These are phyloP conservation scores for Pollenia labialis DNA, from an alignment of 2,888 invertebrate genomes.

Conservation along the genomic window DNA sequence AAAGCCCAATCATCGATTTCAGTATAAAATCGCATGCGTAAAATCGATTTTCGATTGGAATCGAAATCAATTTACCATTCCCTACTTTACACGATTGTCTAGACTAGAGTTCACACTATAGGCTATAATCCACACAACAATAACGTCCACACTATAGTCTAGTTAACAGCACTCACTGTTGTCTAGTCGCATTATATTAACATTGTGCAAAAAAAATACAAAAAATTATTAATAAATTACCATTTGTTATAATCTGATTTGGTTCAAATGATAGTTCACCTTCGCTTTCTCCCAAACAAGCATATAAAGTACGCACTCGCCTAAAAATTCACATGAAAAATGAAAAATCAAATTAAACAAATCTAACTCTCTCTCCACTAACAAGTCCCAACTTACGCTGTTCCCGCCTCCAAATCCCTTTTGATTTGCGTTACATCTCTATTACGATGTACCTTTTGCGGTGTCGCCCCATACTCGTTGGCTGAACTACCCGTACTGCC, in stretches of 20 bases:
- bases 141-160: too few relatives aligned
- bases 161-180: too few relatives aligned
- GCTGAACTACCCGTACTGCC: slow-evolving; percentile 75
- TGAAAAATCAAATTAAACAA: slow-evolving; percentile 6
- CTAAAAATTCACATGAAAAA: slow-evolving; percentile 83
- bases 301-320: slow-evolving; percentile 96
- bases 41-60: too few relatives aligned
- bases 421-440: slow-evolving; percentile 84
- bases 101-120: too few relatives aligned
- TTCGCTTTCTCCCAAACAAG: slow-evolving; percentile 97
- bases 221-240: slow-evolving; percentile 85
- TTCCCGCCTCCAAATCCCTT: slow-evolving; percentile 82
- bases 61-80: too few relatives aligned
- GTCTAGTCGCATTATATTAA: too few relatives aligned
- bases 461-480: slow-evolving; percentile 76
- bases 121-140: too few relatives aligned
- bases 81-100: too few relatives aligned
- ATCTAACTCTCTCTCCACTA: neutral
- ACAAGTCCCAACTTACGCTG: slow-evolving; percentile 80
- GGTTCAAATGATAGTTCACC: slow-evolving; percentile 99
- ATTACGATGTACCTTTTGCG: slow-evolving; percentile 86
- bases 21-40: too few relatives aligned
- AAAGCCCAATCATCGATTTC: too few relatives aligned
- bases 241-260: slow-evolving; percentile 98
- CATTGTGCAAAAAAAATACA: neutral